Evolutionary conservation across 2,888 invertebrate genomes (phyloP), one percentile per base, ranked within the genome.

Genomic region (Strigamia maritima): DNA sequence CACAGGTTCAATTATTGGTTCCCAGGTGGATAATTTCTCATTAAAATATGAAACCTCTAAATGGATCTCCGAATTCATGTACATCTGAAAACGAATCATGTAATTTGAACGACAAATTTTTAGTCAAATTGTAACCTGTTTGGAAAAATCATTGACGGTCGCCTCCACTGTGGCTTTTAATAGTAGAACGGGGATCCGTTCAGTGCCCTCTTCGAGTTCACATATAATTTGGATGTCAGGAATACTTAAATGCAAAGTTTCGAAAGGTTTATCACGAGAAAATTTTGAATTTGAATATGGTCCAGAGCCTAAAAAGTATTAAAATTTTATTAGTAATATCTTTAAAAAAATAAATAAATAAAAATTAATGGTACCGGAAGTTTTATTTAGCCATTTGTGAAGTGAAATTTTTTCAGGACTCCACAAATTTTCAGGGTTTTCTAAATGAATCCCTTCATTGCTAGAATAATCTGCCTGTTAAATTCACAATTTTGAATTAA

Each of bases 1-100:
- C 0, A 91, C 89, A 0, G 94, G 93, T 83, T 94, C 94, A 0
- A 94, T 85, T 0, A 95, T 85, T 0, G 95, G 95, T 84, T 96
- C 95, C 95, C 95, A 96, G 10, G 89, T 89, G 77, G 90, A 89
- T 77, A 90, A 86, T 74, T 89, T 88, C 82, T 92, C 90, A 85
- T 93, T 93, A 86, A 90, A 93, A 84, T 90, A 91, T 31, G 89
- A 88, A 3, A 88, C 87, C 82, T 90, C 89, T 31, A 90, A 81
- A 80, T 87, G 87, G 82, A 83, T 82, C 79, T 87, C 87, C 22
- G 85, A 86, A 81, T 85, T 86, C 81, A 87, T 83, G 81, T 89
- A 89, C 80, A 90, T 84, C 83, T 87, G 24, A 40, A 38, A 1
- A 31, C 7, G 1, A 78, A 19, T 82, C 81, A 70, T 75, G 16